A percentile compares a stretch with the other conserved stretches of the same genome.
These are phyloP conservation scores for Phortica okadai DNA, from an alignment of 2,888 invertebrate species.

Conservation along the genomic window DNA sequence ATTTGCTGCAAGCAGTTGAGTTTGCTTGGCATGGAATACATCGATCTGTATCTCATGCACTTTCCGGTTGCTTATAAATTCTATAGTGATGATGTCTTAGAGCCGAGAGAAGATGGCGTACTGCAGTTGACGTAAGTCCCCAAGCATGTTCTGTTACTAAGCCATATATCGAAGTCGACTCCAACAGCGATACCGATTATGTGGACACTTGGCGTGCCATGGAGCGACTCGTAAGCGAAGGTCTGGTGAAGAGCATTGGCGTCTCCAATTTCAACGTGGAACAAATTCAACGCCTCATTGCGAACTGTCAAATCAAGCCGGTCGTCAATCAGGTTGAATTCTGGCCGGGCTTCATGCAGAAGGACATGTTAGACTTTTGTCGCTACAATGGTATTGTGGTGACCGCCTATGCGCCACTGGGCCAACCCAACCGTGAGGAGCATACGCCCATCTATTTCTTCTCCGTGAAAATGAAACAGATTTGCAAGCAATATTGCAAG, in stretches of 20 bases:
- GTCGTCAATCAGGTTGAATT: conserved; percentile 68
- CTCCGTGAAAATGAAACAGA: conserved; percentile 73
- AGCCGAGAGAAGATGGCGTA: conserved; percentile 35
- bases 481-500: conserved; percentile 80
- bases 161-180: conserved; percentile 30
- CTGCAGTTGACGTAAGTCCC: conserved; percentile 47
- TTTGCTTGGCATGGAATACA: conserved; percentile 83
- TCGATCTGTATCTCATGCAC: conserved; percentile 86
- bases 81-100: conserved; percentile 69
- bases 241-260: conserved; percentile 62
- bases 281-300: conserved; percentile 61
- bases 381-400: conserved; percentile 80
- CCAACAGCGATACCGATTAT: conserved; percentile 77
- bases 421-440: conserved; percentile 78
- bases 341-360: conserved; percentile 65
- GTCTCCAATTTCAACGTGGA: conserved; percentile 65
- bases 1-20: conserved; percentile 80
- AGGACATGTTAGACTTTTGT: conserved; percentile 82
- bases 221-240: conserved; percentile 60
- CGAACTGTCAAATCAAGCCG: conserved; percentile 60
- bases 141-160: neutral
- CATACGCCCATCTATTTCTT: conserved; percentile 76
- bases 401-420: conserved; percentile 84
- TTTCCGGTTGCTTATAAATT: conserved; percentile 23
- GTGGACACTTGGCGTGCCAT: conserved; percentile 65